Conservation (phyloP, 2,797 vertebrate species). For the Eupleurogrammus muticus region DNA sequence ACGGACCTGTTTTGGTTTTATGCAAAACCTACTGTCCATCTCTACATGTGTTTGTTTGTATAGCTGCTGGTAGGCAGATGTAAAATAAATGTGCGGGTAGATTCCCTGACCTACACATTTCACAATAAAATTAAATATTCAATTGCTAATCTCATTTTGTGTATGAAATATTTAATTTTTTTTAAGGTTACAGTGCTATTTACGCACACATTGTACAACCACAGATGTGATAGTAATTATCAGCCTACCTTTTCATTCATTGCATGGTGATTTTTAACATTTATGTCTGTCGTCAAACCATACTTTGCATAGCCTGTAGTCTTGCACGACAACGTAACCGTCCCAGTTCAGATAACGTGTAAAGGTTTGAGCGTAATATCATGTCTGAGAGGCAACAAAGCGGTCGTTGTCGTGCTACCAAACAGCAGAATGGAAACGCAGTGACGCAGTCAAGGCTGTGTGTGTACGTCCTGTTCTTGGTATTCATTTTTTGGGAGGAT, state of each 20-base stretch:
- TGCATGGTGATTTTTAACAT: background rate
- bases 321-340: background rate
- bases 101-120: constrained; percentile 65
- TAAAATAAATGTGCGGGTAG: constrained; percentile 9
- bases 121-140: constrained; percentile 57
- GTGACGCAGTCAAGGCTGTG: constrained; percentile 63
- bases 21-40: constrained; percentile 21
- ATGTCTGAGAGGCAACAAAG: constrained; percentile 59
- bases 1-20: constrained; percentile 13
- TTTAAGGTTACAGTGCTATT: constrained; percentile 36
- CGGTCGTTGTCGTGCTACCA: constrained; percentile 60
- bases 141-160: constrained; percentile 58
- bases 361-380: constrained; percentile 23
- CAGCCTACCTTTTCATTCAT: constrained; percentile 7
- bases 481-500: constrained; percentile 80
- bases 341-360: constrained; percentile 27
- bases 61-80: constrained; percentile 28
- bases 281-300: background rate
- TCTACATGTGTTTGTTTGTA: constrained; percentile 47
- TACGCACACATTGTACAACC: constrained; percentile 3
- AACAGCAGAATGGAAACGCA: constrained; percentile 67
- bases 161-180: constrained; percentile 32
- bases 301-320: background rate
- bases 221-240: constrained; percentile 7
- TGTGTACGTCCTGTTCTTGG: constrained; percentile 81